Base-by-base conservation (phyloP, 1,140 invertebrate species). In the Papilio machaon region DNA sequence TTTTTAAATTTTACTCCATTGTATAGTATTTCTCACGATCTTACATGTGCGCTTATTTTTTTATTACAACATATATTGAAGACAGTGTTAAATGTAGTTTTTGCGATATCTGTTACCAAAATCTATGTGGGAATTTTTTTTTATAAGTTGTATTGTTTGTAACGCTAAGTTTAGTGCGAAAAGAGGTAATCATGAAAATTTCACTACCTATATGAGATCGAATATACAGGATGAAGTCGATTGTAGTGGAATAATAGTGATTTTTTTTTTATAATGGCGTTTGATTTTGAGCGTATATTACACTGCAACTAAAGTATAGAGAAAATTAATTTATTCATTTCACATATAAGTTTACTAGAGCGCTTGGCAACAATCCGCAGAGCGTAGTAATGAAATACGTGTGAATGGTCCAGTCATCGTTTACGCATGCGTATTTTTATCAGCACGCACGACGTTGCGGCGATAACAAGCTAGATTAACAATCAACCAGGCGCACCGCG, bases 401-500 rank as follows among this genome's bases (percentile, higher is more conserved):
- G 23, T 70, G 23, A 70, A 70, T 70, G 64, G 64, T 70, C 64
- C 64, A 70, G 64, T 67, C 64, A 67, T 67, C 64, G 64, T 67
- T 67, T 67, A 67, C 64, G 30, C 64, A 67, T 67, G 64, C 64
- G 64, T 67, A 67, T 67, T 67, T 67, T 67, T 67, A 67, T 67
- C 64, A 38, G 64, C 30, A 67, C 23, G 30, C 64, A 67, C 64
- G 64, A 67, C 15, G 64, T 35, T 30, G 30, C 30, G n/a, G 64
- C 64, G 64, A 67, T 67, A 35, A 67, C 64, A 35, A 67, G 64
- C 64, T 38, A 67, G 64, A 67, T 67, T 67, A 67, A 67, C 64
- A 35, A 67, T 67, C 64, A 67, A 19, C 30, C 30, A 67, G 64
- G 10, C 64, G 64, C 15, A 35, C 30, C 9, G 23, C 13, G 64